Evolutionary conservation across 2,113 vertebrate genomes (phyloP), one percentile per base, ranked within the genome.

Genomic region (Ageneiosus marmoratus): DNA sequence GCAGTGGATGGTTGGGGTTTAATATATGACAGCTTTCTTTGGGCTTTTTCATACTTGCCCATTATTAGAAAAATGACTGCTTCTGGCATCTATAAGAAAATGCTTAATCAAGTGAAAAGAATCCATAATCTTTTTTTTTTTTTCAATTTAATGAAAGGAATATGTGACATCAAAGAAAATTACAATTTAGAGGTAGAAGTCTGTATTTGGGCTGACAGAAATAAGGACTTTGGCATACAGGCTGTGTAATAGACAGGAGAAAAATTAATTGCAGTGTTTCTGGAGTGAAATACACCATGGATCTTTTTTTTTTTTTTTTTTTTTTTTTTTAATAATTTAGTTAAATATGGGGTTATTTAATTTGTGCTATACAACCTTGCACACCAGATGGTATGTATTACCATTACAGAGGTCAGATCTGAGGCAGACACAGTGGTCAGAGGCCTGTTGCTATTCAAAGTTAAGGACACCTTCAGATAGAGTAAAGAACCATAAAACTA

Each of bases 311-410:
- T 46, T 50, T 12, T 12, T 10, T 12, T 37, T 37, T 37, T 67
- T 60, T 27, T 58, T n/a, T 63, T 65, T 65, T 65, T 65, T 34
- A 12, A 51, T 29, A 22, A 51, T 74, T 74, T 51, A 50, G 16
- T 51, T 74, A 74, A 50, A 74, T 74, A 50, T 20, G 16, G 72
- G 46, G 72, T 74, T 20, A 51, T 74, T 74, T 51, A 51, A 16
- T 74, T 51, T 20, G 15, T 32, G 37, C 5, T 13, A 15, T 69
- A 44, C 10, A 65, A 13, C 29, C 16, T 34, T 34, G 62, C 62
- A 46, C 34, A 50, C n/a, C 70, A 74, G 72, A 74, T 74, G 72
- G n/a, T 74, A 51, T 74, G 16, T 3, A 32, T 74, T 74, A 74
- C 29, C 20, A 4, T 74, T 74, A 29, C 27, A 51, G 72, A 16